A percentile compares a stretch with the other conserved stretches of the same genome.
phyloP scores from a whole-genome alignment of 2,888 invertebrate species.

The Dromius quadrimaculatus region DNA sequence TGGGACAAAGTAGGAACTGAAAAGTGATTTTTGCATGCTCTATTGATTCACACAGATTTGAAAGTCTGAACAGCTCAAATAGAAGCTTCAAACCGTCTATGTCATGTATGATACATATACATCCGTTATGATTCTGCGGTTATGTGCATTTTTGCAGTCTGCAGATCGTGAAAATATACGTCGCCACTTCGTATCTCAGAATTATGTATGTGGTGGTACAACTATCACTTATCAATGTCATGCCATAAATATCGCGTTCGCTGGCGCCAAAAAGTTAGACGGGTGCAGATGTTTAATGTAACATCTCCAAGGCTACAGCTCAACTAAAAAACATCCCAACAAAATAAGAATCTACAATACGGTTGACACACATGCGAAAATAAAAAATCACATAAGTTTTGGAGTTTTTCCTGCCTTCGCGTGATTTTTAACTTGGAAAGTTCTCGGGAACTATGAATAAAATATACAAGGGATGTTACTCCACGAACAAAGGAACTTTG shows the following conservation, averaged over 20 bases:
- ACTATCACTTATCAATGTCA: slow-evolving; percentile 45
- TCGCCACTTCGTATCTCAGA: background rate
- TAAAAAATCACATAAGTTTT: slow-evolving; percentile 29
- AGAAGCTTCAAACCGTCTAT: too few species aligned
- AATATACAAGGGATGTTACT: background rate
- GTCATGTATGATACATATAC: slow-evolving; percentile 1
- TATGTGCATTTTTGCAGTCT: slow-evolving; percentile 23
- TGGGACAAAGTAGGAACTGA: too few species aligned
- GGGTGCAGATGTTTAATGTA: slow-evolving; percentile 48
- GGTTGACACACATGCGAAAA: slow-evolving; percentile 1
- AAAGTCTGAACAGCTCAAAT: too few species aligned
- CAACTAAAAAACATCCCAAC: slow-evolving; percentile 36
- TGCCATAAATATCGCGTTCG: slow-evolving; percentile 28
- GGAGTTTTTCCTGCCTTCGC: slow-evolving; percentile 23
- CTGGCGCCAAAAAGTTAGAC: slow-evolving; percentile 44
- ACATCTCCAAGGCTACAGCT: slow-evolving; percentile 14
- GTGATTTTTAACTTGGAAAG: slow-evolving; percentile 21
- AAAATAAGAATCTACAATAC: slow-evolving; percentile 43
- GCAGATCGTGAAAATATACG: background rate
- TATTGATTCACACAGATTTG: too few species aligned
- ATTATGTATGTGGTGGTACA: slow-evolving; percentile 34
- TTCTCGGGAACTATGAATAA: slow-evolving; percentile 21
- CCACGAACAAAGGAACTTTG: background rate
- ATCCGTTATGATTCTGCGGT: slow-evolving; percentile 13
- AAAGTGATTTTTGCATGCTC: too few species aligned